Base-by-base conservation (phyloP, 1,140 invertebrate genomes). In the Drosophila murphyi region DNA sequence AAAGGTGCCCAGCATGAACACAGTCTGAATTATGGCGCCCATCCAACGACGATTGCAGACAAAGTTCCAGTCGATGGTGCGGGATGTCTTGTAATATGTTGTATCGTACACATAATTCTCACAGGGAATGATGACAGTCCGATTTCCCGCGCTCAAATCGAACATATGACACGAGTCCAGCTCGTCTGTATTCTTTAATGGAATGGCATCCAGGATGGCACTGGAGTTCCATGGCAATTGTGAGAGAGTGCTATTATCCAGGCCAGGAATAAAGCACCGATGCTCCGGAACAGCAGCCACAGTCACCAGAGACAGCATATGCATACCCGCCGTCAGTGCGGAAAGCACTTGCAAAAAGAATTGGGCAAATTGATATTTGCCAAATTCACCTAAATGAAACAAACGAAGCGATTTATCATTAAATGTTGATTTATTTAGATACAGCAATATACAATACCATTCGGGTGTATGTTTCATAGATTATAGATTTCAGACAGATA, bases 1-100 rank as follows among this genome's bases (percentile, higher is more conserved):
- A 54, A 98, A 96, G 6, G 97, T 96, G n/a, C 98, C 98, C 64
- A 97, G 94, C 97, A 98, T 98, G 91, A 97, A 98, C 5, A 94
- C 91, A 2, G 94, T 96, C 88, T 98, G 97, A 0, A 96, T 95
- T 8, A 97, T 91, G 1, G 97, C 95, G 3, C 96, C 95, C 94
- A 96, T 95, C 96, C 96, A 98, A 65, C 96, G 93, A 61, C 94
- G 92, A 56, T 96, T 95, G 90, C 98, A 98, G 0, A 98, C 96
- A 39, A 98, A 94, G 82, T 97, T 93, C 96, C 97, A 98, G 93
- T 97, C 96, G 2, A 96, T 97, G 5, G 94, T 95, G 62, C 95
- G 94, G 0, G 96, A 96, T 0, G 94, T 95, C 62, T 95, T 92
- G 75, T 96, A 95, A 80, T 96, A 96, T 0, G 94, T 95, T 2